Conservation (phyloP, 2,113 vertebrate genomes). For the Onychorhynchus coronatus region DNA sequence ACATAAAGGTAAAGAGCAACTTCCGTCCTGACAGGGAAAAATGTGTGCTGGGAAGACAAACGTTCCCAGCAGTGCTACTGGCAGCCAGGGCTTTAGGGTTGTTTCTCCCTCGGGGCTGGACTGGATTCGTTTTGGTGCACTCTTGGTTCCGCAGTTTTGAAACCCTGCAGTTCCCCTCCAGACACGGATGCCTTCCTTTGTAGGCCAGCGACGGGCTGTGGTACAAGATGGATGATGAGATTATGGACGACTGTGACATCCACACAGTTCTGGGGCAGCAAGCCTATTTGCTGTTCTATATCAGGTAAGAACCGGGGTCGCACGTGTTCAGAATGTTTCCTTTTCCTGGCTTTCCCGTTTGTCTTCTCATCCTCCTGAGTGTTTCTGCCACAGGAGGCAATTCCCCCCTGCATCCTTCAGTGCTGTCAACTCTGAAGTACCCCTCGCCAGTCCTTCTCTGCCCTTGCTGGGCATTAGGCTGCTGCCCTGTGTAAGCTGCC, state of each 20-base stretch:
- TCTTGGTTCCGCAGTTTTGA: background rate
- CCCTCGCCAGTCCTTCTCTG: background rate
- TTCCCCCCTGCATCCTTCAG: background rate
- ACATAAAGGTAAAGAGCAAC: background rate
- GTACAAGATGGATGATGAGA: background rate
- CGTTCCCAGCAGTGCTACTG: background rate
- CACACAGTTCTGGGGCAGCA: background rate
- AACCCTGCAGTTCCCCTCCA: background rate
- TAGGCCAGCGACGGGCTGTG: background rate
- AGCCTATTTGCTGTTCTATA: background rate
- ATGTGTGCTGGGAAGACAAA: background rate
- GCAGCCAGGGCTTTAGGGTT: background rate
- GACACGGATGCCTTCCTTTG: background rate
- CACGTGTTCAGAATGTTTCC: background rate
- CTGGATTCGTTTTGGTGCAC: too few species aligned
- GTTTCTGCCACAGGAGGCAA: background rate
- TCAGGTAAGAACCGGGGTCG: background rate
- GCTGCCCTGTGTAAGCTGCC: background rate
- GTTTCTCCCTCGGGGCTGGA: background rate
- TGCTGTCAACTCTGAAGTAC: slow-evolving; percentile 63
- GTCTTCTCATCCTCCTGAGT: background rate
- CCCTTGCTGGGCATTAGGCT: background rate
- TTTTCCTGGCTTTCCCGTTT: background rate
- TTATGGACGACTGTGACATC: background rate
- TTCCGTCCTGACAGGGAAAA: background rate